Evolutionary conservation across 2,797 vertebrate species (phyloP).

Genomic region (Micrastur ruficollis): DNA sequence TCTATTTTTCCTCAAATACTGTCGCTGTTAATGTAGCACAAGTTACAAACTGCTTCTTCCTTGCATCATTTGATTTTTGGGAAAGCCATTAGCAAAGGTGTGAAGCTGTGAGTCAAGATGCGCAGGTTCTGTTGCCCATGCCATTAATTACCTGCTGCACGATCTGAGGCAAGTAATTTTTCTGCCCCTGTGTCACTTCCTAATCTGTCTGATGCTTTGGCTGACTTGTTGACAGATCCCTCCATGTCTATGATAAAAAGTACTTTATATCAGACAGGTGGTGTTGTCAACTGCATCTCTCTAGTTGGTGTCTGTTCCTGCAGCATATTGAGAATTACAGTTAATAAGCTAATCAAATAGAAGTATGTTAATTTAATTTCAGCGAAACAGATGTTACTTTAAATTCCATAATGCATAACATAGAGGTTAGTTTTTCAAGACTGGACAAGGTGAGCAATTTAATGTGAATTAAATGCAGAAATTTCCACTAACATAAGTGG

Average conservation of each 20-base stretch:
- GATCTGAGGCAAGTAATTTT: background rate
- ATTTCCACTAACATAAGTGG: background rate
- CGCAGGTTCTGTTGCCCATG: background rate
- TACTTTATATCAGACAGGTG: slow-evolving; percentile 45
- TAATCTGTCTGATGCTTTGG: background rate
- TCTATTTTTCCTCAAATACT: background rate
- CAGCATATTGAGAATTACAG: slow-evolving; percentile 51
- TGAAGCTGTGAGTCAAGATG: background rate
- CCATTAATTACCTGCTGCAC: background rate
- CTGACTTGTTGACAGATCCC: slow-evolving; percentile 1
- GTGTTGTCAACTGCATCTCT: slow-evolving; percentile 41
- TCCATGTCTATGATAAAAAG: background rate
- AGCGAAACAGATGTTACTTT: slow-evolving; percentile 48
- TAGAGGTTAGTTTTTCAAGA: slow-evolving; percentile 19
- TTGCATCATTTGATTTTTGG: background rate
- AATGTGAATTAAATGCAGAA: background rate
- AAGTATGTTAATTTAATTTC: slow-evolving; percentile 58
- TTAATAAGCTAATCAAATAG: slow-evolving; percentile 57
- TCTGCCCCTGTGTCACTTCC: background rate
- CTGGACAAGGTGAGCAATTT: background rate
- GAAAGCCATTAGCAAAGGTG: background rate
- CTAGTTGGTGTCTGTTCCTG: slow-evolving; percentile 23
- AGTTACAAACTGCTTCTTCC: background rate
- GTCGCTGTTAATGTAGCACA: background rate
- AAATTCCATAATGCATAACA: slow-evolving; percentile 1